Base-by-base conservation (phyloP, 2,888 invertebrate species). In the Sarcophaga variegata region DNA sequence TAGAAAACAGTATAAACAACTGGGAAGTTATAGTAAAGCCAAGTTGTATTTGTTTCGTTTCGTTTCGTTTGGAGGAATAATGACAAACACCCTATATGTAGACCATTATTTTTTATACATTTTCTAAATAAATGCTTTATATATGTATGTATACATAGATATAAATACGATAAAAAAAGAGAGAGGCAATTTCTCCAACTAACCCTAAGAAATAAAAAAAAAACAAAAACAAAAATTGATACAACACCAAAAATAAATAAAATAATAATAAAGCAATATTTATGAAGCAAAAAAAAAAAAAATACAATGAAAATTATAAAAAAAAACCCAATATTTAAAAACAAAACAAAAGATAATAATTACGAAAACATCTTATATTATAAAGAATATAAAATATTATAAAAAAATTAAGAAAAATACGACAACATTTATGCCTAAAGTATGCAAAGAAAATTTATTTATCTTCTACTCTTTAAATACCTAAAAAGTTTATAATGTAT, bases 261-360 rank as follows among this genome's bases (percentile, higher is more conserved):
- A 37, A 64, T 54, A 54, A 59, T 70, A 79, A 59, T 70, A 79
- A 85, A 85, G 84, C 84, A 85, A 85, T 85, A 85, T 85, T 81
- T 81, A 85, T 80, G n/a, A 75, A 62, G 64, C 60, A 70, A 69
- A 37, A 78, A 37, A 20, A 25, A 64, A n/a, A n/a, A 54, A 64
- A 76, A 25, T 2, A 47, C 17, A 54, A 60, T 59, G 45, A 47
- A 25, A 71, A 54, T 17, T 10, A n/a, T n/a, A 37, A 37, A 60
- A 25, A 25, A 66, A 4, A 54, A 1, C 0, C 25, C 27, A 2
- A 71, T 25, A 54, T 59, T 27, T 72, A 60, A 37, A 37, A n/a
- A 45, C 59, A 11, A 27, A 60, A 27, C 17, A 45, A 59, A 37
- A 59, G 25, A 60, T 59, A 27, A 72, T 27, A 17, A n/a, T 54